A percentile compares a stretch with the other conserved stretches of the same genome.
Conservation (phyloP, 2,113 vertebrate species). For the Catharus minimus region DNA sequence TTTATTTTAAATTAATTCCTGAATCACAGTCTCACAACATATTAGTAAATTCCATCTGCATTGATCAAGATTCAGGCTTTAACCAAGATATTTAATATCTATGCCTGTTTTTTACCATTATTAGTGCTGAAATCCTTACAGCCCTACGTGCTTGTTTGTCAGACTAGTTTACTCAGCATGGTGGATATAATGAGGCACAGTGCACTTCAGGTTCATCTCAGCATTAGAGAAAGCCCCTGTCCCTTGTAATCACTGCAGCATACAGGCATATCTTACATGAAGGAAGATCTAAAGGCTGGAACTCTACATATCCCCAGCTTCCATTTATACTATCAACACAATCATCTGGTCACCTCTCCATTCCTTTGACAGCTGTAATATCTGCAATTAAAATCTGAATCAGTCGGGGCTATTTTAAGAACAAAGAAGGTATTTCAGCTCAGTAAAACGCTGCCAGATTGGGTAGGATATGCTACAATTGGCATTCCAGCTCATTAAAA, state of each 20-base stretch:
- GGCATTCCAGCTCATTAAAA: conserved; percentile 44
- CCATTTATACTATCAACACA: conserved; percentile 23
- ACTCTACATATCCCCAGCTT: neutral
- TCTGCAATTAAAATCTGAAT: conserved; percentile 62
- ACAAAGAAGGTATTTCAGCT: conserved; percentile 58
- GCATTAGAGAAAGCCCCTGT: neutral
- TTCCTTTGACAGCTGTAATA: conserved; percentile 53
- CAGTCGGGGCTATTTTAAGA: conserved; percentile 47
- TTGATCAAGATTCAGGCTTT: neutral
- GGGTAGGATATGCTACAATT: conserved; percentile 6
- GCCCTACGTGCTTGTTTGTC: neutral
- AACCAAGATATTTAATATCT: neutral
- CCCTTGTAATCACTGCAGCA: neutral
- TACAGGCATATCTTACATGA: neutral
- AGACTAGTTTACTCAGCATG: neutral
- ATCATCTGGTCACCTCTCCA: conserved; percentile 26
- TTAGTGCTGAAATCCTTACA: neutral
- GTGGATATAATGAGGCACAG: conserved; percentile 18
- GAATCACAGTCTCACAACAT: neutral
- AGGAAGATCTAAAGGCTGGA: conserved; percentile 19
- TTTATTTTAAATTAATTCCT: neutral
- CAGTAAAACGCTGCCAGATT: neutral
- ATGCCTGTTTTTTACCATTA: neutral
- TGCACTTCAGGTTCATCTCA: neutral
- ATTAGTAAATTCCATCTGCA: neutral